Evolutionary conservation across 2,113 vertebrate species (phyloP), one percentile per base, ranked within the genome.

Genomic region (Scartelaos histophorus): DNA sequence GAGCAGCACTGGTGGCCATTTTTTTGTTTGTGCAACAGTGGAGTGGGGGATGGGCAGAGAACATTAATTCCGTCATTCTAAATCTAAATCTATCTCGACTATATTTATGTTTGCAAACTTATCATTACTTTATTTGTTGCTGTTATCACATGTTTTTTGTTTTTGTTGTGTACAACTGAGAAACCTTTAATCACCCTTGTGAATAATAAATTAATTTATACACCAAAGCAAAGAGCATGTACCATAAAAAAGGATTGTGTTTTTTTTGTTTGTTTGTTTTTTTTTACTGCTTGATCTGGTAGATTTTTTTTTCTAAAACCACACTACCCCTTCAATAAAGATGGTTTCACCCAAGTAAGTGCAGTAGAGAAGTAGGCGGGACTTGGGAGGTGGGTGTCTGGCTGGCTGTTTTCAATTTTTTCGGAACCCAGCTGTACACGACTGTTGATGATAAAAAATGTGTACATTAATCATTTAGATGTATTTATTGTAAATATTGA

Each of bases 1-100:
- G 78, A 89, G 81, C 78, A 87, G 83, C 80, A 60, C 88, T 88
- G 89, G 91, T 86, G 87, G 91, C 91, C 91, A 92, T 91, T 90
- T 93, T 54, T 93, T 80, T 86, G 88, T 83, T 83, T 87, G 75
- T 90, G 76, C 80, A 84, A 74, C 81, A 79, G 46, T 70, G 83
- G 74, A 71, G 66, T 38, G 56, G 80, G 75, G 83, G 85, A 57
- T 79, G 86, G 85, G 84, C 80, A 76, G 70, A 78, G 62, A 71
- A 66, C 45, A n/a, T 46, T 64, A 3, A 64, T 17, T 38, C 13
- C 7, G 1, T n/a, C 17, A 19, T 64, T n/a, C n/a, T n/a, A n/a
- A n/a, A n/a, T 64, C 7, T 64, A 35, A 19, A 19, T n/a, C 9
- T n/a, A 4, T 35, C 16, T 11, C 0, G 34, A 7, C 19, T 34